Percentiles rank a stretch among this genome's conserved stretches.
Evolutionary conservation across 2,113 vertebrate species (phyloP).

Genomic region (Ictidomys tridecemlineatus): DNA sequence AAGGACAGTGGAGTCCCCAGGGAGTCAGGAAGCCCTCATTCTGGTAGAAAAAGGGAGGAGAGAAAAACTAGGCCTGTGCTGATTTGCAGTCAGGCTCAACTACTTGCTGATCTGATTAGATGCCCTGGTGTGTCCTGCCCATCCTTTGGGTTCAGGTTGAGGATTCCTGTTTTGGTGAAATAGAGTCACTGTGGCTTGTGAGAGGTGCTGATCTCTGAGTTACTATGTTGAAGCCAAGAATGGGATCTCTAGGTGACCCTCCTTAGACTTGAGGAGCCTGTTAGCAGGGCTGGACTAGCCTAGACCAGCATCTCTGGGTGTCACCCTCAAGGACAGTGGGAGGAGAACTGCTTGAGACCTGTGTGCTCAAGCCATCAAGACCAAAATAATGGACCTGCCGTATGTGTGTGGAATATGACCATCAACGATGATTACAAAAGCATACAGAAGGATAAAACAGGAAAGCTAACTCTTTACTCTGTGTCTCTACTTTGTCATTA

Average conservation of each 20-base stretch:
- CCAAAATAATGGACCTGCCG: not conserved
- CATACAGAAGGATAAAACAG: not conserved
- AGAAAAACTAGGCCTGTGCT: not conserved
- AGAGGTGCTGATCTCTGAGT: not conserved
- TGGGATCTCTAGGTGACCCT: not conserved
- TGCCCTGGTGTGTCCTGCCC: not conserved
- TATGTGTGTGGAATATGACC: not conserved
- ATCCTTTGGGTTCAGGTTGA: not conserved
- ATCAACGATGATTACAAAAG: not conserved
- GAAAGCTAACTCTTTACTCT: not conserved
- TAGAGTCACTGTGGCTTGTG: not conserved
- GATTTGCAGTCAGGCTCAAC: not conserved
- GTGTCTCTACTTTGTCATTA: not conserved
- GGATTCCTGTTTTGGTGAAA: not conserved
- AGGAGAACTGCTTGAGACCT: not conserved
- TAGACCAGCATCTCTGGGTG: not conserved
- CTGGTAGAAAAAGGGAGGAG: not conserved
- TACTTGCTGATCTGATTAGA: too few species aligned
- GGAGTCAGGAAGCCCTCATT: not conserved
- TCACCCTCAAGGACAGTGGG: not conserved
- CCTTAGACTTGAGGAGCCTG: not conserved
- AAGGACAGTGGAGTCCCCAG: not conserved
- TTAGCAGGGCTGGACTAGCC: not conserved
- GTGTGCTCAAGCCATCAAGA: too few species aligned
- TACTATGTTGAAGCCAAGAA: not conserved